These are phyloP conservation scores for Motacilla tschutschensis DNA, from an alignment of 2,113 vertebrate species.

Conservation along the genomic window DNA sequence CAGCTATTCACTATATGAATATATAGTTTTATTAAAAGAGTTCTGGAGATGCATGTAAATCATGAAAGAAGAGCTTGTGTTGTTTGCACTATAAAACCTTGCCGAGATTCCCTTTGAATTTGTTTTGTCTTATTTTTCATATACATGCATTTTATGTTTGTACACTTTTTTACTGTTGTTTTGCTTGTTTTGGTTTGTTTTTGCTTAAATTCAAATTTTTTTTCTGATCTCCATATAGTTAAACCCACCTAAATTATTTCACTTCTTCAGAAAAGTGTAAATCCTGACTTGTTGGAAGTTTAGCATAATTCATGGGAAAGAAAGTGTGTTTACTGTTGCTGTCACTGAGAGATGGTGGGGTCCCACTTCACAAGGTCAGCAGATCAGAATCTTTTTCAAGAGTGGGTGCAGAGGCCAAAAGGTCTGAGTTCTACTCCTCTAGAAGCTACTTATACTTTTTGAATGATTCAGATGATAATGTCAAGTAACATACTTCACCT, in stretches of 20 bases:
- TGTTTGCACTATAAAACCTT: conserved; percentile 42
- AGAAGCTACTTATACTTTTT: not conserved
- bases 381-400: not conserved
- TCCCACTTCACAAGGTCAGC: not conserved
- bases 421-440: not conserved
- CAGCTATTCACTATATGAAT: conserved; percentile 30
- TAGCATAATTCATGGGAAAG: not conserved
- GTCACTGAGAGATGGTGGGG: not conserved
- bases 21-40: conserved; percentile 55
- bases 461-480: not conserved
- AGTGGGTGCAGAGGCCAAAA: not conserved
- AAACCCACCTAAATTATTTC: not conserved
- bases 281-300: not conserved
- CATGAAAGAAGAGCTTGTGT: conserved; percentile 22
- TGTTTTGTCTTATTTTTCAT: not conserved
- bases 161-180: not conserved
- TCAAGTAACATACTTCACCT: not conserved
- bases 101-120: conserved; percentile 52
- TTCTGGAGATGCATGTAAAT: conserved; percentile 54
- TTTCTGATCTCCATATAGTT: not conserved
- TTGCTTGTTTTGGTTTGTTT: not conserved
- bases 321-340: not conserved
- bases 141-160: not conserved
- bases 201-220: not conserved
- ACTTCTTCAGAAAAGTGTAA: not conserved